phyloP scores from a whole-genome alignment of 2,113 vertebrate genomes.

The Spizaetus ornatus region DNA sequence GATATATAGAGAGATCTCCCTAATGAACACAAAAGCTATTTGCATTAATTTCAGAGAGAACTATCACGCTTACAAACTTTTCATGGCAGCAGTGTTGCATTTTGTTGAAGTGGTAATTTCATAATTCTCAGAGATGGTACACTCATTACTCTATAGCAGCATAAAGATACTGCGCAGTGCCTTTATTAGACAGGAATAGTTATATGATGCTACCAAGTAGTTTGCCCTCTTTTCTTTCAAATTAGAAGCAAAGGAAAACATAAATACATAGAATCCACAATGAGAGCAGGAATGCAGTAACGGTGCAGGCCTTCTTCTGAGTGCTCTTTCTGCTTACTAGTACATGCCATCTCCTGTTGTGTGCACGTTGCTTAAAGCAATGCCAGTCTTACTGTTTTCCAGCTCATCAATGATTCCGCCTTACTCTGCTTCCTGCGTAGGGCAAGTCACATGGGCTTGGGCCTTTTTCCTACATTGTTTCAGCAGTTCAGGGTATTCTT shows the following conservation, averaged over 20 bases:
- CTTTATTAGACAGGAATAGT: slow-evolving; percentile 38
- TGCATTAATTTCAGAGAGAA: slow-evolving; percentile 59
- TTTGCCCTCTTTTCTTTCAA: slow-evolving; percentile 42
- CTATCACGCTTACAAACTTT: slow-evolving; percentile 55
- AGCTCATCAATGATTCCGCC: neutral
- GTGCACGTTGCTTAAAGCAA: neutral
- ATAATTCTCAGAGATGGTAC: slow-evolving; percentile 55
- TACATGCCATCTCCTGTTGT: neutral
- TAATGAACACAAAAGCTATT: slow-evolving; percentile 59
- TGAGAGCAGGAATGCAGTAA: neutral
- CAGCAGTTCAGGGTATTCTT: neutral
- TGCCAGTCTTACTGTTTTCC: neutral
- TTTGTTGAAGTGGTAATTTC: slow-evolving; percentile 61
- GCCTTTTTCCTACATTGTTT: neutral
- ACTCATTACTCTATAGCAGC: slow-evolving; percentile 44
- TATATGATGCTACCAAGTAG: neutral
- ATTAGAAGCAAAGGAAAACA: slow-evolving; percentile 56
- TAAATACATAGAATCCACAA: neutral
- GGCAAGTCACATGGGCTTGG: neutral
- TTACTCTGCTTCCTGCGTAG: neutral
- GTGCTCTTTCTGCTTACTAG: neutral
- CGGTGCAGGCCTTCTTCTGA: neutral
- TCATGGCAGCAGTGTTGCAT: slow-evolving; percentile 35
- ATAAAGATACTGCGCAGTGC: slow-evolving; percentile 17
- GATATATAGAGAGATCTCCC: slow-evolving; percentile 36